Conservation (phyloP, 2,113 vertebrate species). For the Cricetomys ansorgei region DNA sequence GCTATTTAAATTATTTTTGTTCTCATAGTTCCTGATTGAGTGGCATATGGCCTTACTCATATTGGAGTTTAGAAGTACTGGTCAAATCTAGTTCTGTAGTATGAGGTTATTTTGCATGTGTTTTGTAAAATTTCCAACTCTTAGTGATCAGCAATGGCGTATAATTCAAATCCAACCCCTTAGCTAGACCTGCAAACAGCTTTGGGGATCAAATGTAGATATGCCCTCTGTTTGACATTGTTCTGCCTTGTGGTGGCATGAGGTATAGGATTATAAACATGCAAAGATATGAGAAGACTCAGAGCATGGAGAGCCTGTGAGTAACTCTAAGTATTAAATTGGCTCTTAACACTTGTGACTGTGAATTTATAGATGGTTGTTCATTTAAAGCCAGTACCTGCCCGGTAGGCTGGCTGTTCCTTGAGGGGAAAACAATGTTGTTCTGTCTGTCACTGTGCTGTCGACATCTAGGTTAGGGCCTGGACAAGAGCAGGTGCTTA, state of each 20-base stretch:
- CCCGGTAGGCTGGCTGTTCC: not conserved
- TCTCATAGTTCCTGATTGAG: slow-evolving; percentile 14
- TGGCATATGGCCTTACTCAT: not conserved
- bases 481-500: not conserved
- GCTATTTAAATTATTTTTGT: not conserved
- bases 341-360: not conserved
- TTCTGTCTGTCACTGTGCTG: not conserved
- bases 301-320: not conserved
- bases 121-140: not conserved
- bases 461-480: not conserved
- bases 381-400: not conserved
- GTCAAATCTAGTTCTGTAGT: not conserved
- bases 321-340: not conserved
- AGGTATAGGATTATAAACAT: not conserved
- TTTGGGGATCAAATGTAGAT: slow-evolving; percentile 11
- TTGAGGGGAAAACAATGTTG: not conserved
- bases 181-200: not conserved
- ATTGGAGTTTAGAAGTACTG: not conserved
- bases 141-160: not conserved
- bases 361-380: not conserved
- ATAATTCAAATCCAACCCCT: not conserved
- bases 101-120: not conserved
- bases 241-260: not conserved
- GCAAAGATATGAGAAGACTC: not conserved
- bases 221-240: not conserved